Conservation (phyloP, 2,888 invertebrate species). For the Drosophila paramelanica region DNA sequence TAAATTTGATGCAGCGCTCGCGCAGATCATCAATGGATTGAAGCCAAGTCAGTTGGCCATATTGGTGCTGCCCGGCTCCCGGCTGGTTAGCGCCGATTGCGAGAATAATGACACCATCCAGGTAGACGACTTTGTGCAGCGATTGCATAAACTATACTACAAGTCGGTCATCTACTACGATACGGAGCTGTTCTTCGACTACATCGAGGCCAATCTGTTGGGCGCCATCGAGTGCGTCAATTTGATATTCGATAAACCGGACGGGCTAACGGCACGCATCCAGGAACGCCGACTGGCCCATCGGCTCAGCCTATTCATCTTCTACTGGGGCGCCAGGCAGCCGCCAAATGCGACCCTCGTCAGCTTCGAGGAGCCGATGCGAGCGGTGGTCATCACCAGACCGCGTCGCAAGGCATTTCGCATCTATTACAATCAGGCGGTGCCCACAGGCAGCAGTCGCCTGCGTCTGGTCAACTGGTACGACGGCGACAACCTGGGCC, state of each 20-base stretch:
- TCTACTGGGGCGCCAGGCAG: conserved; percentile 88
- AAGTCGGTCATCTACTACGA: conserved; percentile 83
- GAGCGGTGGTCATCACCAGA: conserved; percentile 89
- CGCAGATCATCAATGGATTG: conserved; percentile 82
- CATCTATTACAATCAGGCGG: conserved; percentile 90
- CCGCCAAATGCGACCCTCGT: conserved; percentile 84
- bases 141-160: conserved; percentile 77
- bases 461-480: conserved; percentile 91
- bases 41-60: conserved; percentile 79
- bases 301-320: conserved; percentile 87
- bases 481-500: conserved; percentile 86
- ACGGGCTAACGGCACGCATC: conserved; percentile 73
- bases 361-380: conserved; percentile 84
- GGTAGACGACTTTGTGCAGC: conserved; percentile 82
- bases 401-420: conserved; percentile 86
- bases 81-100: conserved; percentile 31
- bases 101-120: conserved; percentile 61
- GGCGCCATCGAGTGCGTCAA: conserved; percentile 83
- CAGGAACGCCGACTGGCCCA: conserved; percentile 76
- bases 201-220: conserved; percentile 79
- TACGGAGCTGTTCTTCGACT: conserved; percentile 78
- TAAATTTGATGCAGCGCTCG: conserved; percentile 69
- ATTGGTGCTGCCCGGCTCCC: conserved; percentile 51
- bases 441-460: conserved; percentile 87
- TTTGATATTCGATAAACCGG: conserved; percentile 82